These are phyloP conservation scores for Mellilla xanthometata DNA, from an alignment of 2,888 invertebrate species.

Conservation along the genomic window DNA sequence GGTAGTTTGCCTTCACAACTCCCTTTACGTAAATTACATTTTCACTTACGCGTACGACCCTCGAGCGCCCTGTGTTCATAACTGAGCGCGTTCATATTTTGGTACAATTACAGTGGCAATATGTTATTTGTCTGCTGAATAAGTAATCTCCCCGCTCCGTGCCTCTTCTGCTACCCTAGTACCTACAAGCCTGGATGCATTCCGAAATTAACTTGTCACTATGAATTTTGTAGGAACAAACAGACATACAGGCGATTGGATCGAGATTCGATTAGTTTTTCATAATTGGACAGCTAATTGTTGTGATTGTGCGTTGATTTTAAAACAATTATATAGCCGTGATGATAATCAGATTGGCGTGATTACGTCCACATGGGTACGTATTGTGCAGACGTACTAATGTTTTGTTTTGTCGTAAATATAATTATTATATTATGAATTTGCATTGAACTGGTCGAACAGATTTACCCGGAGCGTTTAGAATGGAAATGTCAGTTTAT, in stretches of 20 bases:
- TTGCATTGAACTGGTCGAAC: too few species aligned
- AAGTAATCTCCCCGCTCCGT: constrained; percentile 58
- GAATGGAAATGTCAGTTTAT: neutral
- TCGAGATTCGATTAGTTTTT: constrained; percentile 76
- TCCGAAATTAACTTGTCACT: constrained; percentile 77
- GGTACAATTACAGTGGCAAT: constrained; percentile 74
- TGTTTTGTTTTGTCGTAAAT: too few species aligned
- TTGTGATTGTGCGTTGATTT: constrained; percentile 23
- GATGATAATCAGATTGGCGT: neutral
- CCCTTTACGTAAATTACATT: constrained; percentile 10
- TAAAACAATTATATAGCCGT: constrained; percentile 12
- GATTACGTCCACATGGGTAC: neutral
- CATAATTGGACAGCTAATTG: constrained; percentile 51
- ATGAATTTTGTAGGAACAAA: constrained; percentile 65
- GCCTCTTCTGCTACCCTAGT: constrained; percentile 24
- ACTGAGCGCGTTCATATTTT: constrained; percentile 54
- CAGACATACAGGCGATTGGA: constrained; percentile 68
- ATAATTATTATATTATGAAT: too few species aligned
- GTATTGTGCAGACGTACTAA: neutral
- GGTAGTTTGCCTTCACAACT: too few species aligned
- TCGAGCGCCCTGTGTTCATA: constrained; percentile 45
- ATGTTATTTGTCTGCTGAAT: constrained; percentile 75
- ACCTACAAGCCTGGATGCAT: constrained; percentile 53
- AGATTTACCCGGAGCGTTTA: too few species aligned
- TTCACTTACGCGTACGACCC: constrained; percentile 27